These are phyloP conservation scores for Oreochromis grahami DNA, from an alignment of 2,797 vertebrate genomes.

Conservation along the genomic window DNA sequence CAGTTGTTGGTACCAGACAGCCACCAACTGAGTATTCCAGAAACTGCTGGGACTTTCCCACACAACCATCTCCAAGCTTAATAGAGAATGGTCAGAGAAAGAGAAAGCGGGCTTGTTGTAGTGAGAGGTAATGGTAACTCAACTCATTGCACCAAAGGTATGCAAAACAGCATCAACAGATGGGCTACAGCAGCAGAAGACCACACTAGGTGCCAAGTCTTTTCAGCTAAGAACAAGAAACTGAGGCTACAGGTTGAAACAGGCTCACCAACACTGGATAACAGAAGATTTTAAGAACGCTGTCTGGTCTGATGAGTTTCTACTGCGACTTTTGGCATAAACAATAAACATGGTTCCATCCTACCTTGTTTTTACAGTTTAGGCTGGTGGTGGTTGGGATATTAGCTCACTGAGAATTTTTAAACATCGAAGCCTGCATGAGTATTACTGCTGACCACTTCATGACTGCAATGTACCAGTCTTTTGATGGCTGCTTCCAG, in stretches of 20 bases:
- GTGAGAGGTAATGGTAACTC: not conserved
- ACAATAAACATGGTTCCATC: not conserved
- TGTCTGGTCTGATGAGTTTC: not conserved
- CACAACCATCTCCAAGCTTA: not conserved
- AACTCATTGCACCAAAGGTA: not conserved
- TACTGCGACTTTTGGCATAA: not conserved
- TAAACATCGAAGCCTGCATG: not conserved
- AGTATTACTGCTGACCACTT: not conserved
- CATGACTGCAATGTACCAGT: not conserved
- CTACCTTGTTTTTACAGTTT: not conserved
- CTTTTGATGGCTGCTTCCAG: not conserved
- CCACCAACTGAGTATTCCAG: not conserved
- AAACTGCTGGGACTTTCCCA: not conserved
- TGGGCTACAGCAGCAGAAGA: not conserved
- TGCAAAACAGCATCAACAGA: not conserved
- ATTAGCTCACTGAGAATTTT: not conserved
- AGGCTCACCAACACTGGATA: not conserved
- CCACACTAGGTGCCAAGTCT: not conserved
- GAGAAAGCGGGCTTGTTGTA: not conserved
- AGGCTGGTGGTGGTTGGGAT: not conserved
- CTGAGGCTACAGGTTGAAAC: not conserved
- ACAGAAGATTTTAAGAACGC: not conserved
- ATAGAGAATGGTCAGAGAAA: not conserved
- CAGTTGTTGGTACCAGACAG: not conserved
- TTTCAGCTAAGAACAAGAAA: not conserved